Percentiles rank a stretch among this genome's conserved stretches.
phyloP scores from a whole-genome alignment of 2,888 invertebrate species.

The Ernsta delagoae region DNA sequence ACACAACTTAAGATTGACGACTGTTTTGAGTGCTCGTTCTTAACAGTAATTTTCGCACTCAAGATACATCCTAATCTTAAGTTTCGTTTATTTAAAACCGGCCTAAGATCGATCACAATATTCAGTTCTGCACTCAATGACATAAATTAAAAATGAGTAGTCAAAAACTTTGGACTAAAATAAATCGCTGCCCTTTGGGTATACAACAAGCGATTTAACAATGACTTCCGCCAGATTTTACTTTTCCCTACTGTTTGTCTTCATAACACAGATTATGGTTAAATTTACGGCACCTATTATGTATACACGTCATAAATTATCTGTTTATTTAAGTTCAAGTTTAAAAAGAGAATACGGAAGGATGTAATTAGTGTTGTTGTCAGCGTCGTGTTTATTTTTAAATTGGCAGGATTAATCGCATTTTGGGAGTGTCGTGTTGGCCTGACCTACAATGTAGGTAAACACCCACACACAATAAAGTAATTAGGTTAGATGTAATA shows the following conservation, averaged over 20 bases:
- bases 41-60: too few relatives aligned
- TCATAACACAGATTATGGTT: constrained; percentile 24
- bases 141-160: too few relatives aligned
- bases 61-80: too few relatives aligned
- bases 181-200: not conserved
- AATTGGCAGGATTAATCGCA: constrained; percentile 18
- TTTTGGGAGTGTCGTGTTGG: not conserved
- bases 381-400: constrained; percentile 7
- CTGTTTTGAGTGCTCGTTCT: too few relatives aligned
- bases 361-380: constrained; percentile 31
- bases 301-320: constrained; percentile 25
- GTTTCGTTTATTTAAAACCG: too few relatives aligned
- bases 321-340: constrained; percentile 24
- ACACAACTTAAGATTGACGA: too few relatives aligned
- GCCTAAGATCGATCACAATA: too few relatives aligned
- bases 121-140: too few relatives aligned
- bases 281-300: constrained; percentile 26
- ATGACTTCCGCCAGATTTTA: constrained; percentile 41
- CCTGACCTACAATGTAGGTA: not conserved
- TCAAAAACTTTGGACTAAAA: not conserved
- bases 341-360: constrained; percentile 25
- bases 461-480: not conserved
- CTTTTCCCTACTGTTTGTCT: constrained; percentile 40
- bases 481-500: not conserved
- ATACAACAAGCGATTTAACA: constrained; percentile 4